phyloP scores from a whole-genome alignment of 2,113 vertebrate genomes.

The Cyprinodon variegatus region DNA sequence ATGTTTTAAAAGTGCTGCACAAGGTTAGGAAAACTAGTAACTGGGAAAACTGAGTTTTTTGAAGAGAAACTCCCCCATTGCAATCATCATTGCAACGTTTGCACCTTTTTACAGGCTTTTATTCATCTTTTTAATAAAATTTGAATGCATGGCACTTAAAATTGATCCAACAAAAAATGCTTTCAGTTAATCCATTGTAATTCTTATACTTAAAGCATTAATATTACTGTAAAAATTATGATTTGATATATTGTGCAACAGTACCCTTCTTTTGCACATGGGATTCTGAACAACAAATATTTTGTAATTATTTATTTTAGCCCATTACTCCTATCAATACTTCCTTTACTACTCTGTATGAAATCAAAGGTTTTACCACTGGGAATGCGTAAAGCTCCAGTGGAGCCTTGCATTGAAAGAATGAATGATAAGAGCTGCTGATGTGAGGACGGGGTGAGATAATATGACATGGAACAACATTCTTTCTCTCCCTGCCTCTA shows the following conservation, averaged over 20 bases:
- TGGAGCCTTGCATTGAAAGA: not conserved
- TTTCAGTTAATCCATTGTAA: not conserved
- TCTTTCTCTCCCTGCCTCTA: constrained; percentile 6
- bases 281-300: not conserved
- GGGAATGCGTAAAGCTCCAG: not conserved
- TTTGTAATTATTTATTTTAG: not conserved
- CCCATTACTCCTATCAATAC: not conserved
- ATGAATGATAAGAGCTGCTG: constrained; percentile 24
- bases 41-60: not conserved
- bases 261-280: not conserved
- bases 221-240: not conserved
- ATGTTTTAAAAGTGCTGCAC: not conserved
- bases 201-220: not conserved
- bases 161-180: too few species aligned
- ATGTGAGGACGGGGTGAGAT: constrained; percentile 14
- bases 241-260: not conserved
- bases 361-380: not conserved
- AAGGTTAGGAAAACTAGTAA: not conserved
- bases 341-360: constrained; percentile 5
- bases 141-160: too few species aligned
- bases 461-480: constrained; percentile 4
- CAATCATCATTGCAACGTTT: not conserved
- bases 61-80: not conserved
- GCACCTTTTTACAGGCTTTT: too few species aligned
- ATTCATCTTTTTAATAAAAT: too few species aligned